Conservation (phyloP, 2,888 invertebrate species). For the Acanthoscelides obtectus region DNA sequence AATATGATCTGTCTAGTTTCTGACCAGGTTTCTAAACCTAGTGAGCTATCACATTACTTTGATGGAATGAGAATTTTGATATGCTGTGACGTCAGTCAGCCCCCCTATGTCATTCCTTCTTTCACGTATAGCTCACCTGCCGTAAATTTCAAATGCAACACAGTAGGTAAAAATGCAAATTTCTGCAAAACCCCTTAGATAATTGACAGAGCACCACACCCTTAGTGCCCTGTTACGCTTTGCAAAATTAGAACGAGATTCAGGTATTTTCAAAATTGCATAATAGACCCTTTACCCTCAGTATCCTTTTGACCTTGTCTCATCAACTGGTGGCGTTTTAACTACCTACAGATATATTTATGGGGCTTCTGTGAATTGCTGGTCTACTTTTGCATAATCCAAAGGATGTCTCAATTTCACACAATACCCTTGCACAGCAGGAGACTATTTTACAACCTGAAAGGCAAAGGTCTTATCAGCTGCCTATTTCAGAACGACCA, state of each 20-base stretch:
- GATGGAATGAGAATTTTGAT: no score
- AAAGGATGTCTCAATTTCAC: not conserved
- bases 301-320: not conserved
- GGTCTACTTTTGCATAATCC: not conserved
- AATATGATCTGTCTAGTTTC: no score
- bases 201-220: not conserved
- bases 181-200: not conserved
- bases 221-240: not conserved
- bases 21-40: no score
- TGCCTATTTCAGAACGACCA: no score
- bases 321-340: not conserved
- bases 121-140: not conserved
- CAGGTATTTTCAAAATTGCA: not conserved
- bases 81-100: no score
- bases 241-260: not conserved
- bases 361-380: not conserved
- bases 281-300: not conserved
- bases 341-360: not conserved
- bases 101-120: no score
- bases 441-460: not conserved
- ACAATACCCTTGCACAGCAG: not conserved
- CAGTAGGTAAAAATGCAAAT: not conserved
- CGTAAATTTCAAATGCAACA: not conserved
- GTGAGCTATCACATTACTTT: no score
- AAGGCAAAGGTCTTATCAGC: no score